Evolutionary conservation across 2,797 vertebrate genomes (phyloP).

Genomic region (Galaxias olidus): DNA sequence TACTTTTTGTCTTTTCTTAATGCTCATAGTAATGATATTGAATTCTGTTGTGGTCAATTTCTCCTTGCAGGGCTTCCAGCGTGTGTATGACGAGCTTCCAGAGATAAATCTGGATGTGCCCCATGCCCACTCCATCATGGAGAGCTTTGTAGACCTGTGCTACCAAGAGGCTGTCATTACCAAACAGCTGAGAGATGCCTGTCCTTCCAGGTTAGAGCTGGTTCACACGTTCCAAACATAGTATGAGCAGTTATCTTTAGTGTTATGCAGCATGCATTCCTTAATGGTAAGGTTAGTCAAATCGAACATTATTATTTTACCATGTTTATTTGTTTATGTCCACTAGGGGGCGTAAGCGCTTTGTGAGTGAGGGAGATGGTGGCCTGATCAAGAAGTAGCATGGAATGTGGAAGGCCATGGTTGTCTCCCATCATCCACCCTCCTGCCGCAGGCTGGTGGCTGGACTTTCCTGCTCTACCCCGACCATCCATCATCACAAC

Average conservation of each 20-base stretch:
- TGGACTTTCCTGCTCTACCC: conserved; percentile 47
- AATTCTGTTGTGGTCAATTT: background rate
- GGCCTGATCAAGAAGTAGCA: conserved; percentile 79
- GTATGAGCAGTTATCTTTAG: too few species aligned
- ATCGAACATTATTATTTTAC: background rate
- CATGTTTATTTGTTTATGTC: conserved; percentile 30
- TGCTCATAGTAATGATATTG: background rate
- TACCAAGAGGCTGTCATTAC: conserved; percentile 83
- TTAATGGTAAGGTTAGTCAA: too few species aligned
- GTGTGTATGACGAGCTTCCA: conserved; percentile 82
- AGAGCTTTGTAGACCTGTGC: conserved; percentile 85
- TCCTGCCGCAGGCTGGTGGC: conserved; percentile 29
- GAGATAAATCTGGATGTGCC: conserved; percentile 86
- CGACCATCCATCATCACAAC: conserved; percentile 47
- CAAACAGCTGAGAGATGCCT: conserved; percentile 82
- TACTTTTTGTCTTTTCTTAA: background rate
- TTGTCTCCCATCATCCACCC: conserved; percentile 19
- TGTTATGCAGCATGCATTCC: too few species aligned
- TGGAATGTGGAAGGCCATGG: conserved; percentile 17
- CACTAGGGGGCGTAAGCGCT: conserved; percentile 84
- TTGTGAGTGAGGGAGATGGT: conserved; percentile 86
- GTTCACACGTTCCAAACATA: too few species aligned
- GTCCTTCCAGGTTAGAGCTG: conserved; percentile 78
- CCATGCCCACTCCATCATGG: conserved; percentile 82
- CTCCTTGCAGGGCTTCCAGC: conserved; percentile 79